Evolutionary conservation across 2,113 vertebrate species (phyloP).

Genomic region (Polypterus senegalus): DNA sequence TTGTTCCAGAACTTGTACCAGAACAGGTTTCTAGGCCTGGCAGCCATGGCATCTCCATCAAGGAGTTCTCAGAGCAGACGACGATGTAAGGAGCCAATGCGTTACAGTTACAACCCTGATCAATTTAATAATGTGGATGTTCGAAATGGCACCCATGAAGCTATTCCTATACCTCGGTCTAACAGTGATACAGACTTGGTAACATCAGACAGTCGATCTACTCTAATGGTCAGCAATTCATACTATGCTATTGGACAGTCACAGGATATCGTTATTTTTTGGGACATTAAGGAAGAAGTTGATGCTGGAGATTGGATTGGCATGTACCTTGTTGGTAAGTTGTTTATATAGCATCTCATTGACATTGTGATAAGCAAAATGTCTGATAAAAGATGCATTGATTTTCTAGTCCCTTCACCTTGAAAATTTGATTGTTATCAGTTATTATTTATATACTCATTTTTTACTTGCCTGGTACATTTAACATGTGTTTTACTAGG

Average conservation of each 20-base stretch:
- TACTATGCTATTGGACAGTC: slow-evolving; percentile 80
- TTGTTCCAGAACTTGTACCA: slow-evolving; percentile 85
- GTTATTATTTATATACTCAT: too few species aligned
- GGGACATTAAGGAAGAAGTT: slow-evolving; percentile 97
- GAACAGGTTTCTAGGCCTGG: slow-evolving; percentile 87
- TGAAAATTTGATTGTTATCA: too few species aligned
- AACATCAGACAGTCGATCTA: slow-evolving; percentile 82
- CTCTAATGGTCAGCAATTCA: slow-evolving; percentile 78
- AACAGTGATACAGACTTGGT: slow-evolving; percentile 90
- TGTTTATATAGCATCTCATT: not conserved
- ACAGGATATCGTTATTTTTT: slow-evolving; percentile 77
- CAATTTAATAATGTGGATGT: slow-evolving; percentile 65
- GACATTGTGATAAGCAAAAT: too few species aligned
- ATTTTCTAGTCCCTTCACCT: too few species aligned
- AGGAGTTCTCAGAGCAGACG: slow-evolving; percentile 73
- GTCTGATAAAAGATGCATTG: too few species aligned
- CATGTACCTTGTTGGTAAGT: slow-evolving; percentile 91
- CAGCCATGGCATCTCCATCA: slow-evolving; percentile 88
- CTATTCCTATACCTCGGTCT: slow-evolving; percentile 67
- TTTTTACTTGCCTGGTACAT: too few species aligned
- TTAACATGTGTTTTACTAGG: too few species aligned
- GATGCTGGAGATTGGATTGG: slow-evolving; percentile 96
- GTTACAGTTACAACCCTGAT: slow-evolving; percentile 77
- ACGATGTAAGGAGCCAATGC: slow-evolving; percentile 71
- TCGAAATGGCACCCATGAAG: slow-evolving; percentile 45